A percentile compares a stretch with the other conserved stretches of the same genome.
These are phyloP conservation scores for Coracopsis vasa DNA, from an alignment of 2,113 vertebrate species.

Conservation along the genomic window DNA sequence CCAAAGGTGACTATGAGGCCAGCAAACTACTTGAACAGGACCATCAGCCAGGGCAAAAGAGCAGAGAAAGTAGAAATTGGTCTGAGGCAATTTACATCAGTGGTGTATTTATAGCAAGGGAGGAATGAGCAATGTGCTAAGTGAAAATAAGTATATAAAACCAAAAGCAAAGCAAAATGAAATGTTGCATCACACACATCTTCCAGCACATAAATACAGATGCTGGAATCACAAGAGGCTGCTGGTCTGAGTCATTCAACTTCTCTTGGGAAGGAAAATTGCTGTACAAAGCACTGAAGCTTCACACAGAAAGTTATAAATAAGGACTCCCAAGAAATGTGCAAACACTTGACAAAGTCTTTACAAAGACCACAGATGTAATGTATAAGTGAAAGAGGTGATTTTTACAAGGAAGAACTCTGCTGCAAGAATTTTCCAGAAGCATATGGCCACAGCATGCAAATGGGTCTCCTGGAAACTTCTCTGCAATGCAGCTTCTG, in stretches of 20 bases:
- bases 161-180: constrained; percentile 53
- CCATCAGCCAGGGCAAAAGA: constrained; percentile 43
- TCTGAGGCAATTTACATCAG: constrained; percentile 10
- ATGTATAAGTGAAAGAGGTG: neutral
- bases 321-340: neutral
- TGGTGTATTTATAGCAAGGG: neutral
- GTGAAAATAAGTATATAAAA: constrained; percentile 46
- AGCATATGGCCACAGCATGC: neutral
- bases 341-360: neutral
- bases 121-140: constrained; percentile 15
- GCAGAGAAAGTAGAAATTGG: constrained; percentile 14
- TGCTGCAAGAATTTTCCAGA: neutral
- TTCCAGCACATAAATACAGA: constrained; percentile 61
- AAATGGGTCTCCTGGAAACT: neutral
- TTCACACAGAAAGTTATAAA: constrained; percentile 27
- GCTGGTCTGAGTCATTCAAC: constrained; percentile 58
- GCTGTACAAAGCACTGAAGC: constrained; percentile 3
- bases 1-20: neutral
- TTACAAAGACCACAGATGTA: neutral
- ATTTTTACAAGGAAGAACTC: neutral
- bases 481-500: neutral
- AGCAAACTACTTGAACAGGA: constrained; percentile 41
- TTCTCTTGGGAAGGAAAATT: constrained; percentile 24
- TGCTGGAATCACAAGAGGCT: constrained; percentile 56
- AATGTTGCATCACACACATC: constrained; percentile 43